Base-by-base conservation (phyloP, 37 sponge, comb jelly and placozoan species). In the Ianthella basta region DNA sequence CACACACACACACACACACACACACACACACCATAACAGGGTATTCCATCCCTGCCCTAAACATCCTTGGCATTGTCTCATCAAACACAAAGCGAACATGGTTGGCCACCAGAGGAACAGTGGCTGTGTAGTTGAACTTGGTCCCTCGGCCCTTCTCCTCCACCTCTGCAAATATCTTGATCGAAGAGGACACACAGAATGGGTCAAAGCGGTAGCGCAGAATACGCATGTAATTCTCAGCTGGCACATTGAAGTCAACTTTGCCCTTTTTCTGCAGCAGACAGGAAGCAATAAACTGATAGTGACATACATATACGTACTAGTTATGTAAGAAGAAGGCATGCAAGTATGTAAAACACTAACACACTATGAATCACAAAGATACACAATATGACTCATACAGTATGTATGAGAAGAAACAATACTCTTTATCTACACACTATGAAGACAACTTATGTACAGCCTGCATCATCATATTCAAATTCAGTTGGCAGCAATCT, bases 191-290 rank as follows among this genome's bases (percentile, higher is more conserved):
- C 0, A 75, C 79, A 83, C 88, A 88, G 79, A 88, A 88, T 50
- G 88, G 88, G 30, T 88, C 88, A 56, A 67, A 88, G 24, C 79
- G 79, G 40, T 88, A 83, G 36, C 79, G 54, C 54, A 88, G 67
- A 4, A 65, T 21, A 6, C 66, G n/a, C 70, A 25, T 70, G 41
- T 88, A 88, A 0, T 14, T 25, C 19, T 88, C 56, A 1, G 79
- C 21, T 21, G 37, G 14, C n/a, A 88, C 40, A 2, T 41, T 59
- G 78, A 88, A 79, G 20, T 55, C 20, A 36, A 50, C 63, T 27
- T 23, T 24, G 5, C 88, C 88, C 44, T 73, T 77, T 0, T 20
- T 32, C 88, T 88, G 79, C 25, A 54, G 41, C 16, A 32, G 50
- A 44, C 50, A 44, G 50, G 50, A 44, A 44, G n/a, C n/a, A n/a